Percentiles rank a stretch among this genome's conserved stretches.
Evolutionary conservation across 1,140 invertebrate species (phyloP).

Genomic region (Brachionus paranguensis): DNA sequence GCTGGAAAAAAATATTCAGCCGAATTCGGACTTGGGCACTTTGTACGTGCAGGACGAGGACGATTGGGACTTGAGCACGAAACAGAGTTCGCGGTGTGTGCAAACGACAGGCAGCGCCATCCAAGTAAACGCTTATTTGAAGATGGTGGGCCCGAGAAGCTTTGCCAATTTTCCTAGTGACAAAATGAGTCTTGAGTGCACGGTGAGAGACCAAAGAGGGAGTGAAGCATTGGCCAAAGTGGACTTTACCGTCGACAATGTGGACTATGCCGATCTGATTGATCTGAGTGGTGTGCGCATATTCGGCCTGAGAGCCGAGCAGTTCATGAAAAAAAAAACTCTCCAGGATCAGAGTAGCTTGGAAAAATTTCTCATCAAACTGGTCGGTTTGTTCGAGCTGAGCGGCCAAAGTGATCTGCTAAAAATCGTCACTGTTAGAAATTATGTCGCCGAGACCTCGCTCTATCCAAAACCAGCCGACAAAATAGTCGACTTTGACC

Average conservation of each 20-base stretch:
- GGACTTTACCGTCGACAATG: slow-evolving; percentile 27
- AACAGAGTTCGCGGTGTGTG: background rate
- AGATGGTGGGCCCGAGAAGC: background rate
- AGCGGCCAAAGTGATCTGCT: background rate
- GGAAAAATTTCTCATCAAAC: slow-evolving; percentile 32
- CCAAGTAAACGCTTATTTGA: background rate
- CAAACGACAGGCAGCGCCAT: background rate
- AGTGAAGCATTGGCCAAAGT: background rate
- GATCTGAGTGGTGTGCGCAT: background rate
- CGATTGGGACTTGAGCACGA: slow-evolving; percentile 5
- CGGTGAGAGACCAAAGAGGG: background rate
- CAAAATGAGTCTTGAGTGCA: background rate
- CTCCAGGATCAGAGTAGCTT: background rate
- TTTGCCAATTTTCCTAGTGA: background rate
- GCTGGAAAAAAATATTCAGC: slow-evolving; percentile 5
- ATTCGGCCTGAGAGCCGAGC: background rate
- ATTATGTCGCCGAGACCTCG: background rate
- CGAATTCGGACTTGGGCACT: background rate
- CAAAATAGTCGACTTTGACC: background rate
- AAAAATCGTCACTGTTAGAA: slow-evolving; percentile 18
- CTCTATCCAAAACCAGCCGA: background rate
- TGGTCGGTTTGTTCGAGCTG: background rate
- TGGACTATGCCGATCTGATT: slow-evolving; percentile 7
- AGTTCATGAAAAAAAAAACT: background rate
- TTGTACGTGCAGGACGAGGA: slow-evolving; percentile 31